These are phyloP conservation scores for Noctuana brunneofusca DNA, from an alignment of 2,888 invertebrate species.

Conservation along the genomic window DNA sequence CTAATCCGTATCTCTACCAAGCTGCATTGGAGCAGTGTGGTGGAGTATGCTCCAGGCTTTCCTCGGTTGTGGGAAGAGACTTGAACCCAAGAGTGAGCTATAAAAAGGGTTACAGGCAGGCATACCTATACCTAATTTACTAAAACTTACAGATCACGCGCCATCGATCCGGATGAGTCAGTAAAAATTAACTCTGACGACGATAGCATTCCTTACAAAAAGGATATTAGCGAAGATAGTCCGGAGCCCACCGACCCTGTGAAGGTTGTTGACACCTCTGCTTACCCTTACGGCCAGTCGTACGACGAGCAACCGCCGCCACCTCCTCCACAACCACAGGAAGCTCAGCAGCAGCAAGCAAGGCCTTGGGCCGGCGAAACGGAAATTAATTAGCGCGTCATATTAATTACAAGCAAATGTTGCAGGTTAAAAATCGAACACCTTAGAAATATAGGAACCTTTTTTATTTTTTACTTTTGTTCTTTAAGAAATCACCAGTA, in stretches of 20 bases:
- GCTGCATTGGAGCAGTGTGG: too few species aligned
- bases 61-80: too few species aligned
- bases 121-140: neutral
- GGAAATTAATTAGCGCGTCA: slow-evolving; percentile 63
- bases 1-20: too few species aligned
- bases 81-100: too few species aligned
- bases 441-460: too few species aligned
- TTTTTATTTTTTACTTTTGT: neutral
- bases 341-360: slow-evolving; percentile 42
- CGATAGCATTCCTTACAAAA: slow-evolving; percentile 77
- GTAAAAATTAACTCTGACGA: slow-evolving; percentile 73
- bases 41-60: too few species aligned
- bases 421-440: slow-evolving; percentile 3
- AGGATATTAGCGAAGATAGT: slow-evolving; percentile 66
- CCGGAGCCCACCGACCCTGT: slow-evolving; percentile 67
- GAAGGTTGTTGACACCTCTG: slow-evolving; percentile 51
- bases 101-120: too few species aligned
- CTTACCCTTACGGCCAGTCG: slow-evolving; percentile 52
- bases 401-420: neutral
- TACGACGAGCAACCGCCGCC: slow-evolving; percentile 37
- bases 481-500: neutral
- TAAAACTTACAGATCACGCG: slow-evolving; percentile 51
- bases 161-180: slow-evolving; percentile 73
- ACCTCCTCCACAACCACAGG: slow-evolving; percentile 37
- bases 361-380: slow-evolving; percentile 71